Evolutionary conservation across 1,140 invertebrate species (phyloP).

Genomic region (Orchesella cincta): DNA sequence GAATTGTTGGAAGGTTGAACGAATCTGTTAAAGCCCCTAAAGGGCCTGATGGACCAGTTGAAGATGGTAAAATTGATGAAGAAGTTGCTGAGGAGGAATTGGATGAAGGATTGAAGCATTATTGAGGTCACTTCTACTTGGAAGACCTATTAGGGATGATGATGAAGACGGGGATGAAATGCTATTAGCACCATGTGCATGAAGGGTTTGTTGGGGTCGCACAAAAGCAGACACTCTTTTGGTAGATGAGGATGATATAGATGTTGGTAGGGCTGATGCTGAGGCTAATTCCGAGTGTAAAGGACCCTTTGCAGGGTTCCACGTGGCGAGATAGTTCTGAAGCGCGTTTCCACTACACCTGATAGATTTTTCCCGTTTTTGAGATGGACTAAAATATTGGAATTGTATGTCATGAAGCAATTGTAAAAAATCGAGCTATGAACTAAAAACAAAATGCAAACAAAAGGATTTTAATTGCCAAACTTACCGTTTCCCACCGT

Average conservation of each 20-base stretch:
- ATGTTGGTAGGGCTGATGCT: neutral
- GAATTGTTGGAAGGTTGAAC: constrained; percentile 36
- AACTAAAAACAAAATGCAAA: neutral
- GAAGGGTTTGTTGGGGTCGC: constrained; percentile 46
- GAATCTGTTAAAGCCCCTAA: constrained; percentile 6
- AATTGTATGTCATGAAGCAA: neutral
- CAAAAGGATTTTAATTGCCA: too few species aligned
- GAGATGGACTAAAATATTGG: constrained; percentile 4
- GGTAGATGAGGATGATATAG: neutral
- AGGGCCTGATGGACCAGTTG: neutral
- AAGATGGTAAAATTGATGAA: neutral
- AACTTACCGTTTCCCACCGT: constrained; percentile 1
- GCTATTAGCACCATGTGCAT: neutral
- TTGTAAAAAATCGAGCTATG: neutral
- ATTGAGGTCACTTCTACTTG: neutral
- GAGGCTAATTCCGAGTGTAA: neutral
- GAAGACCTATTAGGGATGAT: constrained; percentile 4
- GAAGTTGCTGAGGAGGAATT: constrained; percentile 15
- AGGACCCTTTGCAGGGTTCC: constrained; percentile 33
- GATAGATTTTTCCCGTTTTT: constrained; percentile 24
- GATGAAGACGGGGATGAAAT: neutral
- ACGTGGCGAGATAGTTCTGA: constrained; percentile 48
- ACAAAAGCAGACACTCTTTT: constrained; percentile 49
- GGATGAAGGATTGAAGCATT: neutral
- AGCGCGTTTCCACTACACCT: constrained; percentile 49